Base-by-base conservation (phyloP, 2,797 vertebrate genomes). In the Oreonectes daqikongensis region DNA sequence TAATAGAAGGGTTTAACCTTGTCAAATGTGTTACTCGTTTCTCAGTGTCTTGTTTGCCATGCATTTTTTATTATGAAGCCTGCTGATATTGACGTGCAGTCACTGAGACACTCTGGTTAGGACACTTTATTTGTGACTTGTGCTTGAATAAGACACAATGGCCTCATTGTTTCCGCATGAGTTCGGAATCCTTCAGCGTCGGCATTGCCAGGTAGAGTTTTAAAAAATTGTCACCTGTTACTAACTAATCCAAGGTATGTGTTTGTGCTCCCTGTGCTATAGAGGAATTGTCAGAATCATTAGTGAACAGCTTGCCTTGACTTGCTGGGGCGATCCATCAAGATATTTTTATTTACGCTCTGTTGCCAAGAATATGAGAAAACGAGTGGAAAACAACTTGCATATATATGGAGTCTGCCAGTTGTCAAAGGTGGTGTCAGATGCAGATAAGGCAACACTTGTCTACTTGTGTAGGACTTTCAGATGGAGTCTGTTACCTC, bases 401-500 rank as follows among this genome's bases (percentile, higher is more conserved):
- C 22, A 30, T 26, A 63, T 52, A 60, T 55, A 65, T 55, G 11
- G 71, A 77, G 69, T 64, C 83, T 82, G 73, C 48, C 66, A 78
- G 63, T 81, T 84, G 80, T 83, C 82, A 81, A 46, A 71, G 75
- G 60, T 81, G 69, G 82, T 88, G 81, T 84, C 79, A 84, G 52
- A 84, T 85, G 40, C 85, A 64, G 86, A 86, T 79, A 77, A 68
- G 38, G 11, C 17, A 15, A 28, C 0, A 10, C 63, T 57, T 77
- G 40, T 42, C 11, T 65, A 73, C 81, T 64, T 81, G 64, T 71
- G 71, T 66, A 68, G 72, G 69, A 78, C 85, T 85, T 24, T 89
- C 69, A 72, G 77, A 78, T 83, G 83, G 59, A 84, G 84, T 88
- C 85, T 80, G 50, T 85, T 81, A 77, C 82, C 74, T 85, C 78